Percentiles rank a stretch among this genome's conserved stretches.
phyloP scores from a whole-genome alignment of 2,888 invertebrate species.

The Cheilosia pagana region DNA sequence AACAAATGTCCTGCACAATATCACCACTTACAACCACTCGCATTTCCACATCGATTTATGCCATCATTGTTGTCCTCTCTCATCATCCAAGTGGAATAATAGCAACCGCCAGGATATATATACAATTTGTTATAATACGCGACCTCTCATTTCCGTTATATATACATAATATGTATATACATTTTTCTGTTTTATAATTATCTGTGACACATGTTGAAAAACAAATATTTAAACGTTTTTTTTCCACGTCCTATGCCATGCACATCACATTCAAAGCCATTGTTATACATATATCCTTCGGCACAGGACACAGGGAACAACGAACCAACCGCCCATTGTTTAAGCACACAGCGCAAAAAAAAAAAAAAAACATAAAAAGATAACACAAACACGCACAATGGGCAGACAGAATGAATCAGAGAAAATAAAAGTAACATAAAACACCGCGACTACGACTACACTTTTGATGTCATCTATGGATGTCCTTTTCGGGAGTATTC shows the following conservation, averaged over 20 bases:
- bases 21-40: constrained; percentile 45
- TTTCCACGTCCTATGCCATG: not conserved
- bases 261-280: constrained; percentile 8
- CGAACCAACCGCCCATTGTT: constrained; percentile 44
- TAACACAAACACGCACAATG: constrained; percentile 52
- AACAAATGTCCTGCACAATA: constrained; percentile 29
- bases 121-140: constrained; percentile 61
- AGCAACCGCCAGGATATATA: constrained; percentile 53
- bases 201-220: constrained; percentile 75
- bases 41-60: constrained; percentile 67
- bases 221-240: constrained; percentile 65
- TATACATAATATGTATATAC: not conserved
- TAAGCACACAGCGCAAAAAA: constrained; percentile 13
- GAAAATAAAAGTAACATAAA: constrained; percentile 8
- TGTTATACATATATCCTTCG: constrained; percentile 36
- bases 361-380: constrained; percentile 28
- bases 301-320: constrained; percentile 23
- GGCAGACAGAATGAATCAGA: constrained; percentile 23
- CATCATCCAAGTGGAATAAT: constrained; percentile 58
- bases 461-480: constrained; percentile 30
- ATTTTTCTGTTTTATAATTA: constrained; percentile 66
- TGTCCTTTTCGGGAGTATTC: constrained; percentile 44
- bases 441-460: constrained; percentile 31
- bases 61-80: constrained; percentile 58
- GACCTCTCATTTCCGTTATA: constrained; percentile 55